Base-by-base conservation (phyloP, 2,113 vertebrate genomes). In the Otocyon megalotis region DNA sequence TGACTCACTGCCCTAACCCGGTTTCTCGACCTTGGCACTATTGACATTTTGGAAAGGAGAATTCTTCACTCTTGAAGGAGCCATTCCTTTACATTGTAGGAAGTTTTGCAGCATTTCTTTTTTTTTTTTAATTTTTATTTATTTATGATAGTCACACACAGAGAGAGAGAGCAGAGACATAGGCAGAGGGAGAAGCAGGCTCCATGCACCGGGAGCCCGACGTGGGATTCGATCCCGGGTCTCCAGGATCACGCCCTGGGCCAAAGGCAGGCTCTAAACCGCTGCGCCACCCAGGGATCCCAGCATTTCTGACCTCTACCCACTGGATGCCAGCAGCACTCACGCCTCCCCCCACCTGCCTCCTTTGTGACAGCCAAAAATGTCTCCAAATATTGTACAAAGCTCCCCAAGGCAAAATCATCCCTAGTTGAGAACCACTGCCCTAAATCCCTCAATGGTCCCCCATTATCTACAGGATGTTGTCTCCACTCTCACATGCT, bases 401-500 rank as follows among this genome's bases (percentile, higher is more conserved):
- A 15, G 30, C 28, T 24, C 37, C 26, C 1, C 43, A 9, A 48
- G 17, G 13, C 28, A 58, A 9, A 13, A 22, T 22, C 22, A 35
- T 28, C 22, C 67, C 43, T 12, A 3, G 1, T 1, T 71, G 54
- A 84, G 63, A 81, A 37, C 4, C 50, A 24, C 6, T 8, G 13
- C 32, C n/a, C n/a, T 35, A 19, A 62, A 19, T 2, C n/a, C 15
- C 24, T 30, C 35, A 20, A 0, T 2, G 53, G 79, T 2, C 20
- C 28, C 48, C 67, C 60, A 37, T 19, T 1, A 6, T 16, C 14
- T 69, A 19, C 14, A 5, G 48, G 62, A 26, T 12, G 6, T 12
- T 2, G 28, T 24, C 28, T 28, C 1, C 0, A 8, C 35, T 7
- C 22, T 16, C 20, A 60, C 2, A 35, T 0, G 13, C 32, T 54